A percentile compares a stretch with the other conserved stretches of the same genome.
Evolutionary conservation across 2,888 invertebrate genomes (phyloP).

Genomic region (Erebia aethiops): DNA sequence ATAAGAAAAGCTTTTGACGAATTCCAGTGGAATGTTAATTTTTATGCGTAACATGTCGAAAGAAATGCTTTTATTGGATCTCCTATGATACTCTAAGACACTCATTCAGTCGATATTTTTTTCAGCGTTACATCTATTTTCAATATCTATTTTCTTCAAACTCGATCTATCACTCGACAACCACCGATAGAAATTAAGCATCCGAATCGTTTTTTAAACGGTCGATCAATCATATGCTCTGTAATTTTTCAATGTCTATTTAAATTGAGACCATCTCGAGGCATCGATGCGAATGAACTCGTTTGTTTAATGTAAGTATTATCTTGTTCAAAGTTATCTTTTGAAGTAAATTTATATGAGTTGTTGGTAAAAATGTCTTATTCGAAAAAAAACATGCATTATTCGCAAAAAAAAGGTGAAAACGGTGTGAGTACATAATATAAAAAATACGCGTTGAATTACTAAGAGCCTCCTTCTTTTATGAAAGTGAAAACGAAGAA

Average conservation of each 20-base stretch:
- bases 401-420: too few relatives aligned
- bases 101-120: background rate
- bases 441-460: too few relatives aligned
- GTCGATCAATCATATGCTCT: slow-evolving; percentile 71
- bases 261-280: slow-evolving; percentile 38
- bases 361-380: too few relatives aligned
- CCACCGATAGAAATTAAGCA: slow-evolving; percentile 75
- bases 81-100: background rate
- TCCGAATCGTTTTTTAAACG: slow-evolving; percentile 73
- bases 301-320: slow-evolving; percentile 4
- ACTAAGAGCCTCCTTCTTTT: too few relatives aligned
- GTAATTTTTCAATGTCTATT: slow-evolving; percentile 74
- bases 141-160: slow-evolving; percentile 38
- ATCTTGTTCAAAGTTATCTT: background rate
- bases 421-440: too few relatives aligned
- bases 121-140: slow-evolving; percentile 14
- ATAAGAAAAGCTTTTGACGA: too few relatives aligned
- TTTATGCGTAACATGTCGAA: too few relatives aligned
- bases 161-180: slow-evolving; percentile 69
- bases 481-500: too few relatives aligned
- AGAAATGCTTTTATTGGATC: background rate
- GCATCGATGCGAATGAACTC: slow-evolving; percentile 13
- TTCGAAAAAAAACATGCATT: too few relatives aligned
- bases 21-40: too few relatives aligned
- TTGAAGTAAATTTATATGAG: background rate